These are phyloP conservation scores for Pyrgilauda ruficollis DNA, from an alignment of 2,113 vertebrate species.

Conservation along the genomic window DNA sequence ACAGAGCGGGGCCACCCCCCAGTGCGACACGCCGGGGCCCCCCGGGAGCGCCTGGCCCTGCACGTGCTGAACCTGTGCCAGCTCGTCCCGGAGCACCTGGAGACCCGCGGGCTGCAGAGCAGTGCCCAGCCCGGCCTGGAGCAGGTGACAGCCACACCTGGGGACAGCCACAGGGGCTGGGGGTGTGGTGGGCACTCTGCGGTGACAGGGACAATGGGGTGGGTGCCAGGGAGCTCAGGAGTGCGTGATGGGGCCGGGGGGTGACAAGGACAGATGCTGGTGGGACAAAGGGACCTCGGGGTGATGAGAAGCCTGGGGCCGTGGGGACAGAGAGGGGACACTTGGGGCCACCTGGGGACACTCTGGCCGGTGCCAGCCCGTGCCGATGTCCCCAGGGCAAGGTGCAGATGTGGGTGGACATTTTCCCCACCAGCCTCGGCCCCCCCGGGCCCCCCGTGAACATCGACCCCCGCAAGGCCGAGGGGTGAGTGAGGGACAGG, in stretches of 20 bases:
- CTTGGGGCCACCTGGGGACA: neutral
- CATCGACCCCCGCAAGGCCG: slow-evolving; percentile 67
- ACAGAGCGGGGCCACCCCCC: neutral
- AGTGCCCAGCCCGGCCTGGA: slow-evolving; percentile 63
- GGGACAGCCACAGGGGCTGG: too few species aligned
- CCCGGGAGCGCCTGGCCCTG: slow-evolving; percentile 72
- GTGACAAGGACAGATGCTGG: neutral
- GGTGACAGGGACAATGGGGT: neutral
- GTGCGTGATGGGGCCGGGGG: too few species aligned
- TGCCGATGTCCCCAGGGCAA: slow-evolving; percentile 63
- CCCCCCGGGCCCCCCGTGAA: slow-evolving; percentile 59
- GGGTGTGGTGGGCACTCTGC: too few species aligned
- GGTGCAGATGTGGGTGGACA: slow-evolving; percentile 79
- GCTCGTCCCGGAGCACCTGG: slow-evolving; percentile 73
- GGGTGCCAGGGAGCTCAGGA: too few species aligned
- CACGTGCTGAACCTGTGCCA: slow-evolving; percentile 60
- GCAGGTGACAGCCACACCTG: slow-evolving; percentile 49
- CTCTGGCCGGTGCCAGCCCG: rapidly evolving
- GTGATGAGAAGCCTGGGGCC: neutral
- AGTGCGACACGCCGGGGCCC: neutral
- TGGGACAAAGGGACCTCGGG: too few species aligned
- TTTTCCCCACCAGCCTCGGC: slow-evolving; percentile 72
- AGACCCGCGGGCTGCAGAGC: slow-evolving; percentile 67
- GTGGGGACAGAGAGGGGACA: neutral
- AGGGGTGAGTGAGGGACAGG: slow-evolving; percentile 55